Base-by-base conservation (phyloP, 2,113 vertebrate species). In the Pachyramphus minor region DNA sequence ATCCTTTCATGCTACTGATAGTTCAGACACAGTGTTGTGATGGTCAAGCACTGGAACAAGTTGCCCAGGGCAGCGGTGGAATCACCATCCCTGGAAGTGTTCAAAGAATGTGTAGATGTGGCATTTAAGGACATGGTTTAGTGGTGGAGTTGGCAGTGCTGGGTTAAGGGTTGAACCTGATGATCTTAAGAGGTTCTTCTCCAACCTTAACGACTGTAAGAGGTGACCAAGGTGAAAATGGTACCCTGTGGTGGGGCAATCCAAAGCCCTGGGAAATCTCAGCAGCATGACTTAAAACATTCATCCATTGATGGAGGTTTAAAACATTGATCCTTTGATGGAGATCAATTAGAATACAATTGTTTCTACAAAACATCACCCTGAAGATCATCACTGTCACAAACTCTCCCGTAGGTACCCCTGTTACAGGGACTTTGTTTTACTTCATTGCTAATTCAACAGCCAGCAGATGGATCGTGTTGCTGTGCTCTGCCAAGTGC, bases 381-480 rank as follows among this genome's bases (percentile, higher is more conserved):
- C 84, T n/a, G 58, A 39, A 60, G 69, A 58, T 33, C 44, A 59
- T 10, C 56, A 14, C 21, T 19, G 33, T 13, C 74, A 82, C 62
- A 58, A 30, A 18, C 60, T 20, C 45, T 35, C 2, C 64, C 17
- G 0, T 2, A 59, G 59, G 68, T 52, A 35, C 1, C 4, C 10
- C 21, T 56, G 69, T 33, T 31, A 30, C 31, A 37, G 0, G 3
- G 55, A n/a, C 58, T 85, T 87, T 84, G 87, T 83, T 93, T 77
- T 31, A 22, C 33, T 59, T 80, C 11, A 50, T 84, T 94, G 68
- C 71, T 24, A 14, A 93, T 83, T 88, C 85, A 93, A 55, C 90
- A 94, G 84, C 24, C 94, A 95, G 13, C 93, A 96, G 95, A 94
- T 75, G 92, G 96, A 72, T 83, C 2, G 0, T 4, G 68, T 63